Conservation (phyloP, 2,113 vertebrate genomes). For the Alligator sinensis region DNA sequence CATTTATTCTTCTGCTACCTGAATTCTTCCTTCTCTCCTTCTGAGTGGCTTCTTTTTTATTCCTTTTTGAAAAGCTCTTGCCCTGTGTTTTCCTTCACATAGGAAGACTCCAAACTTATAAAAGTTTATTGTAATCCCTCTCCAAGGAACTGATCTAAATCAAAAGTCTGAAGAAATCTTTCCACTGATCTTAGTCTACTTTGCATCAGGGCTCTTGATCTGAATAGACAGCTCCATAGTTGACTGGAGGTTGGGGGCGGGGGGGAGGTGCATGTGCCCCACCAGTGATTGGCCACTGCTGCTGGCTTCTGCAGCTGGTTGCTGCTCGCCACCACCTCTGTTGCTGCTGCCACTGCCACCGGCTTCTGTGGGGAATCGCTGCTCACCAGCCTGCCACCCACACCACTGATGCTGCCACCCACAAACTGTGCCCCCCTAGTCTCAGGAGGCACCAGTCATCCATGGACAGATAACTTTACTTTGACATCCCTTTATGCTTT, state of each 20-base stretch:
- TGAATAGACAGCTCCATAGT: neutral
- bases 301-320: too few species aligned
- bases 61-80: neutral
- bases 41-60: neutral
- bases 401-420: too few species aligned
- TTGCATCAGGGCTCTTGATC: neutral
- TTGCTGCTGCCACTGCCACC: too few species aligned
- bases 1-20: neutral
- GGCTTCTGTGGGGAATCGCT: too few species aligned
- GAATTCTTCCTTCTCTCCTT: neutral
- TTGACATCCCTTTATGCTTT: neutral
- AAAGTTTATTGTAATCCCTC: neutral
- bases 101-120: neutral
- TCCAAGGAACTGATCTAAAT: neutral
- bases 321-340: too few species aligned
- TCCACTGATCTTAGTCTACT: neutral
- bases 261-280: too few species aligned
- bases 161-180: neutral
- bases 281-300: too few species aligned
- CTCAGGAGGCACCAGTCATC: too few species aligned
- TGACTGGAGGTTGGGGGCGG: neutral
- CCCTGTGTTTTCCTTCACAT: neutral
- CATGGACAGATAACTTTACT: neutral
- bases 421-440: too few species aligned
- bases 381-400: too few species aligned